These are phyloP conservation scores for Thereva unica DNA, from an alignment of 2,888 invertebrate genomes.

Conservation along the genomic window DNA sequence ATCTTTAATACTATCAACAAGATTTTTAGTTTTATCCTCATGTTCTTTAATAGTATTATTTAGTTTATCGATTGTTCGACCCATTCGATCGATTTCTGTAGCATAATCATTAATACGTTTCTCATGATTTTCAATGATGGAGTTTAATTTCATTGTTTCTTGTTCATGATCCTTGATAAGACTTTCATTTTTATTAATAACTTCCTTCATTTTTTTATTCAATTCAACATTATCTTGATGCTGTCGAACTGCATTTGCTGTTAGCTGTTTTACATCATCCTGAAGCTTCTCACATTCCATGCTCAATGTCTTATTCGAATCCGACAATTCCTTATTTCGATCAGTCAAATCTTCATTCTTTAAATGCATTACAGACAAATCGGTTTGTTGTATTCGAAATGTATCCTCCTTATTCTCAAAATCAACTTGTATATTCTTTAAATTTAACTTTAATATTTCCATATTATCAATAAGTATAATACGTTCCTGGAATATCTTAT, in stretches of 20 bases:
- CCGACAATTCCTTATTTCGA: neutral
- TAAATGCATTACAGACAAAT: too few relatives aligned
- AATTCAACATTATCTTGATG: slow-evolving; percentile 1
- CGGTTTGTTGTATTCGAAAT: too few relatives aligned
- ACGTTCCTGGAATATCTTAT: too few relatives aligned
- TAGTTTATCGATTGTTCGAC: neutral
- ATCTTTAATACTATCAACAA: slow-evolving; percentile 42
- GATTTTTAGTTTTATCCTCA: slow-evolving; percentile 43
- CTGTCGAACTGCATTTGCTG: too few relatives aligned
- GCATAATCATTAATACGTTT: slow-evolving; percentile 8
- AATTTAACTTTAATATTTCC: too few relatives aligned
- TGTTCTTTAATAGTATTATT: slow-evolving; percentile 38
- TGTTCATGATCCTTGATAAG: neutral
- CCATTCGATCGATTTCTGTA: slow-evolving; percentile 2
- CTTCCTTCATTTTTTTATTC: slow-evolving; percentile 3
- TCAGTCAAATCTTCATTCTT: neutral
- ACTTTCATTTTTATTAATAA: neutral
- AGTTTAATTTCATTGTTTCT: neutral
- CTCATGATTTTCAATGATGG: slow-evolving; percentile 1
- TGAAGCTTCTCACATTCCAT: slow-evolving; percentile 11
- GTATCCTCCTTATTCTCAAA: too few relatives aligned
- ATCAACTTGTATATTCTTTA: too few relatives aligned
- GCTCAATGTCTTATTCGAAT: neutral
- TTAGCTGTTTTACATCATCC: neutral
- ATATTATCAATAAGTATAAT: too few relatives aligned